phyloP scores from a whole-genome alignment of 2,113 vertebrate species.

The Pangasianodon hypophthalmus region DNA sequence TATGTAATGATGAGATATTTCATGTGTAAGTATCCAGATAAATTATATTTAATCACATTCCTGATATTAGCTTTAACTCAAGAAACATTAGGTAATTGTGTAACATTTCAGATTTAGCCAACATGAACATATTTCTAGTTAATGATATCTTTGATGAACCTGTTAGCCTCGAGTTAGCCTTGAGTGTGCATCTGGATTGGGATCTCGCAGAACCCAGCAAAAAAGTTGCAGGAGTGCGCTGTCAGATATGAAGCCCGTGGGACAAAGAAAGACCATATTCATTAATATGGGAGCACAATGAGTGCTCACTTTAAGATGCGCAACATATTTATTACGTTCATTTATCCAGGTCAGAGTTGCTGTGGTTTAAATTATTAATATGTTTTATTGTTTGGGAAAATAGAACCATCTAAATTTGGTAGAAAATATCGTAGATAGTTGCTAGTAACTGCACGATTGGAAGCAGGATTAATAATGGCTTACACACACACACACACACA shows the following conservation, averaged over 20 bases:
- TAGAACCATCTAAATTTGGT: not conserved
- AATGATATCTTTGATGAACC: not conserved
- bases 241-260: not conserved
- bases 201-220: not conserved
- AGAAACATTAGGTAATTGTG: not conserved
- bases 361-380: not conserved
- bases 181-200: not conserved
- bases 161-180: not conserved
- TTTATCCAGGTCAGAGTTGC: not conserved
- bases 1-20: not conserved
- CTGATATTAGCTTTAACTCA: not conserved
- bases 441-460: not conserved
- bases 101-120: not conserved
- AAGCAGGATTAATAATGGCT: not conserved
- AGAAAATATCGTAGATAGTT: too few species aligned
- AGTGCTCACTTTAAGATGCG: not conserved
- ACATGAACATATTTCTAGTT: not conserved
- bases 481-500: conserved; percentile 3
- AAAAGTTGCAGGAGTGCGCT: not conserved
- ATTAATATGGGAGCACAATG: not conserved
- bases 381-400: not conserved
- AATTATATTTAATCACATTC: not conserved
- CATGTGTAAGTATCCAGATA: not conserved
- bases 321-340: not conserved
- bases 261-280: not conserved